These are phyloP conservation scores for Coregonus suidteri DNA, from an alignment of 2,797 vertebrate genomes.

Conservation along the genomic window DNA sequence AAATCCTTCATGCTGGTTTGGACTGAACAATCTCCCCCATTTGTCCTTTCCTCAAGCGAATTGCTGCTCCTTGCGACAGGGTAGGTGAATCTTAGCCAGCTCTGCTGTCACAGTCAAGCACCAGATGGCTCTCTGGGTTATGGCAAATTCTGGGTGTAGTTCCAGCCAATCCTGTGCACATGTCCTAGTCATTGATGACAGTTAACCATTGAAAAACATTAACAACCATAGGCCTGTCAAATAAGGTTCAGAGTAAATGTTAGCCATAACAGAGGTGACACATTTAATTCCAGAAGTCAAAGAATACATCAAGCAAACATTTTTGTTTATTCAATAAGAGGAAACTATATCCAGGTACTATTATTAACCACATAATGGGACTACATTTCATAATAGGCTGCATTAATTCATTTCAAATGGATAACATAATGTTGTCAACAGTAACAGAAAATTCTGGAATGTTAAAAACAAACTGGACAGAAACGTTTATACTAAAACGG, in stretches of 20 bases:
- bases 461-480: conserved; percentile 9
- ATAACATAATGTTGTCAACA: background rate
- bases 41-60: background rate
- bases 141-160: background rate
- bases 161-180: background rate
- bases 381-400: background rate
- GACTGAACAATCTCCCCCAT: background rate
- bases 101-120: background rate
- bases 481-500: background rate
- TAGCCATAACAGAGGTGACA: background rate
- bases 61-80: background rate
- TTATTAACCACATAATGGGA: background rate
- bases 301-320: background rate
- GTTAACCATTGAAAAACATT: background rate
- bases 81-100: background rate
- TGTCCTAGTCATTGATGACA: background rate
- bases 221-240: background rate
- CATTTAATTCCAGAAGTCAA: background rate
- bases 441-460: conserved; percentile 8
- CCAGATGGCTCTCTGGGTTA: background rate
- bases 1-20: background rate
- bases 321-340: conserved; percentile 8
- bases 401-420: background rate
- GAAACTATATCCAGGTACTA: conserved; percentile 2
- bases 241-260: background rate